Evolutionary conservation across 1,140 invertebrate species (phyloP), one percentile per base, ranked within the genome.

Genomic region (Orchestia grillus): DNA sequence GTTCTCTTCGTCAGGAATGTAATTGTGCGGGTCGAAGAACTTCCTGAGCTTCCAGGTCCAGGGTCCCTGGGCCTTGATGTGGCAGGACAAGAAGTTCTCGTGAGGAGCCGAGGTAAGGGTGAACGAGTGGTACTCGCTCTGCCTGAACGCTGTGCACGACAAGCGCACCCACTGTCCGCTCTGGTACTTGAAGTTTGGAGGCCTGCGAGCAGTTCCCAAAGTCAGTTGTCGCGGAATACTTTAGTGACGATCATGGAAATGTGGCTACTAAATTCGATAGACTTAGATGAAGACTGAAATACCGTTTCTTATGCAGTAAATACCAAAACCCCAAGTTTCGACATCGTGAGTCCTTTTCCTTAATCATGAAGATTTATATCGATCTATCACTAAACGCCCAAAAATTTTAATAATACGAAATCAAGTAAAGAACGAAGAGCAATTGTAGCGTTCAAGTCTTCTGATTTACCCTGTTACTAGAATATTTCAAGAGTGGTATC

Each of bases 1-100:
- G 97, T 98, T 98, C 88, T 98, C 98, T 97, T 98, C 98, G 96
- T 99, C 99, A 0, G 98, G 98, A 97, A 99, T 98, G 97, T 98
- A 99, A 97, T 99, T 99, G 97, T 98, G 98, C 0, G 99, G 99
- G 97, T 99, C 99, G 97, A 99, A 99, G 97, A 99, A 99, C 97
- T 99, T 99, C 87, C 99, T 98, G 0, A 99, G 97, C 97, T 99
- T 99, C 99, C 99, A 99, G 0, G 99, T 99, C 99, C 99, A 99
- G 0, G 99, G 99, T 0, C 99, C 99, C 97, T 99, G 99, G 0
- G 99, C 99, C 97, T 99, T 99, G 96, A 99, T 99, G 97, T 99
- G 99, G 97, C 99, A 99, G 0, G 99, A 99, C 0, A 99, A 97
- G 97, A 98, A 99, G 97, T 99, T 99, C 97, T 99, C 99, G 97